Evolutionary conservation across 2,797 vertebrate species (phyloP).

Genomic region (Liparis tanakae): DNA sequence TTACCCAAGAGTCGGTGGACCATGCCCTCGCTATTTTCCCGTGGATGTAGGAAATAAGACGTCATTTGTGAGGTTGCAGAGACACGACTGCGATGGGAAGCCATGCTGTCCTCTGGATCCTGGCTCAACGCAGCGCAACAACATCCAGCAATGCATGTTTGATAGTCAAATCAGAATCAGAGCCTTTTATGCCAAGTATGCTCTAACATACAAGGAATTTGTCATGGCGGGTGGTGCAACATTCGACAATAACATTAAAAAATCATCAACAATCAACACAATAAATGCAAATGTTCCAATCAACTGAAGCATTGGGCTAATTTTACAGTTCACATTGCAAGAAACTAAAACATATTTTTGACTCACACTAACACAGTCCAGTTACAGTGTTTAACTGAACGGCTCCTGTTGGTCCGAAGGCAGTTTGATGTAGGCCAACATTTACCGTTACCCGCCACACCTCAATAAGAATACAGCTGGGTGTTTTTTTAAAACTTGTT

Average conservation of each 20-base stretch:
- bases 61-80: background rate
- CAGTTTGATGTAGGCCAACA: slow-evolving; percentile 5
- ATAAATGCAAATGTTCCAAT: background rate
- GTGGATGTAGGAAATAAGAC: background rate
- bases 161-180: background rate
- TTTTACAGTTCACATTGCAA: background rate
- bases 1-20: background rate
- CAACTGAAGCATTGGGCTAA: background rate
- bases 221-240: no score
- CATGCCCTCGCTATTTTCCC: background rate
- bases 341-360: background rate
- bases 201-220: no score
- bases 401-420: background rate
- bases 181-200: no score
- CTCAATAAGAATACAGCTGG: slow-evolving; percentile 20
- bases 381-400: background rate
- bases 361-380: background rate
- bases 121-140: background rate
- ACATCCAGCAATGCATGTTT: background rate
- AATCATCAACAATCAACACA: no score
- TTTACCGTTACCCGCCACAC: slow-evolving; percentile 6
- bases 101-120: background rate
- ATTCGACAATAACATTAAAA: no score
- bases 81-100: background rate
- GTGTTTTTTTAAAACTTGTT: background rate